These are phyloP conservation scores for Chunga burmeisteri DNA, from an alignment of 2,113 vertebrate species.

Conservation along the genomic window DNA sequence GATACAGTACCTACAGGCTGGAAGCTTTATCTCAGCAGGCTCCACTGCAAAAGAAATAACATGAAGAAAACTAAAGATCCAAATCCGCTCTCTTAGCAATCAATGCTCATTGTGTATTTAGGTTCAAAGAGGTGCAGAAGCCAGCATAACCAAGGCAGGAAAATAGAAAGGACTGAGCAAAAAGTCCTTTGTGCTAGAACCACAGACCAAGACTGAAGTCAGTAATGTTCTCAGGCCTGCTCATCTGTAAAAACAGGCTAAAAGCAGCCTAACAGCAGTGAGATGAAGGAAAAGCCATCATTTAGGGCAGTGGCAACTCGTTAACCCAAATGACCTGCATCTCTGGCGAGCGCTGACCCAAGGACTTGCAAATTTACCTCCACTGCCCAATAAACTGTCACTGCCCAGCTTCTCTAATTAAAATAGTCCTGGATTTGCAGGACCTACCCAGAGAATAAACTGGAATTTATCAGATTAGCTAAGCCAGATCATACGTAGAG, in stretches of 20 bases:
- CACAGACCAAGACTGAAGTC: background rate
- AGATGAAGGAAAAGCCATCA: constrained; percentile 41
- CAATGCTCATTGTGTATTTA: background rate
- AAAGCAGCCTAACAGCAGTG: background rate
- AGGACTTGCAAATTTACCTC: constrained; percentile 55
- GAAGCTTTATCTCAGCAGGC: background rate
- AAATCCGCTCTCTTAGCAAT: background rate
- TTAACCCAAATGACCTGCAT: constrained; percentile 62
- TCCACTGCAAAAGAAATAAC: background rate
- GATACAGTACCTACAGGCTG: background rate
- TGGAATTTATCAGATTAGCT: constrained; percentile 69
- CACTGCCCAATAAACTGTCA: constrained; percentile 51
- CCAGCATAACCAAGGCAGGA: background rate
- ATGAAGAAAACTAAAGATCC: background rate
- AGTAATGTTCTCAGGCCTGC: background rate
- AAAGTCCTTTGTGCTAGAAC: background rate
- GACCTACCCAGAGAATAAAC: constrained; percentile 67
- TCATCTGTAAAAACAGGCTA: constrained; percentile 11
- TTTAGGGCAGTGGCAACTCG: constrained; percentile 47
- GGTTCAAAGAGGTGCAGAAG: background rate
- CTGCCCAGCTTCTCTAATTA: constrained; percentile 61
- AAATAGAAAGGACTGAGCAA: background rate
- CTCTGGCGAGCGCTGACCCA: background rate
- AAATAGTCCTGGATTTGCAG: constrained; percentile 68
- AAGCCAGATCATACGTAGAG: constrained; percentile 57